Conservation (phyloP, 2,888 invertebrate species). For the Epinotia demarniana region DNA sequence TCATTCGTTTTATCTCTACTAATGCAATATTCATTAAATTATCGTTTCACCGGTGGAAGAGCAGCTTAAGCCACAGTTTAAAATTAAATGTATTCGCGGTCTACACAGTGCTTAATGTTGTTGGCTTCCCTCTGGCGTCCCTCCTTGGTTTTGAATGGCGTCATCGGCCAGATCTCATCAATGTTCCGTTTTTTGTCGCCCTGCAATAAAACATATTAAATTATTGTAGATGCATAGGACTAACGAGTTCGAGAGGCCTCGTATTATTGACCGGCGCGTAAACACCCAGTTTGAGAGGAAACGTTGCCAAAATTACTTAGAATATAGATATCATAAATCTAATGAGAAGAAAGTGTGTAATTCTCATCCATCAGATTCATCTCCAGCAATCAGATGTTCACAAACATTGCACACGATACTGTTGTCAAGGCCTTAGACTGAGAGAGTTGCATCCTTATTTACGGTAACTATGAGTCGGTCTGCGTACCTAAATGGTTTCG, state of each 20-base stretch:
- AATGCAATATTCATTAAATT: too few species aligned
- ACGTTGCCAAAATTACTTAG: too few species aligned
- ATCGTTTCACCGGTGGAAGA: too few species aligned
- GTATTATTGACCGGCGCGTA: too few species aligned
- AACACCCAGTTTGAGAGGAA: too few species aligned
- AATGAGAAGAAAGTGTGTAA: too few species aligned
- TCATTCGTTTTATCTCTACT: too few species aligned
- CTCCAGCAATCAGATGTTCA: not conserved
- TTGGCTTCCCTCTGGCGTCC: slow-evolving; percentile 86
- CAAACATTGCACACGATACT: not conserved
- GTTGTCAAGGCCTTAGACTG: not conserved
- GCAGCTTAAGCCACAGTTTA: slow-evolving; percentile 52
- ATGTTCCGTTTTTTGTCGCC: slow-evolving; percentile 84
- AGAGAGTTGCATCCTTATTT: too few species aligned
- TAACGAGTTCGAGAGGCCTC: not conserved
- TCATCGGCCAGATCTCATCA: slow-evolving; percentile 86
- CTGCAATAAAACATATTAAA: slow-evolving; percentile 59
- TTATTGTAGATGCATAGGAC: not conserved
- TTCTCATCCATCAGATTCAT: not conserved
- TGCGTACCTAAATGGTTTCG: too few species aligned
- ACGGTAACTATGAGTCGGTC: too few species aligned
- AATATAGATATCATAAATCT: too few species aligned
- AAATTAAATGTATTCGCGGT: slow-evolving; percentile 85
- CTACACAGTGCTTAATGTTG: slow-evolving; percentile 87
- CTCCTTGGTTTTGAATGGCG: slow-evolving; percentile 84